Evolutionary conservation across 1,140 invertebrate species (phyloP).

Genomic region (Lordiphosa stackelbergi): DNA sequence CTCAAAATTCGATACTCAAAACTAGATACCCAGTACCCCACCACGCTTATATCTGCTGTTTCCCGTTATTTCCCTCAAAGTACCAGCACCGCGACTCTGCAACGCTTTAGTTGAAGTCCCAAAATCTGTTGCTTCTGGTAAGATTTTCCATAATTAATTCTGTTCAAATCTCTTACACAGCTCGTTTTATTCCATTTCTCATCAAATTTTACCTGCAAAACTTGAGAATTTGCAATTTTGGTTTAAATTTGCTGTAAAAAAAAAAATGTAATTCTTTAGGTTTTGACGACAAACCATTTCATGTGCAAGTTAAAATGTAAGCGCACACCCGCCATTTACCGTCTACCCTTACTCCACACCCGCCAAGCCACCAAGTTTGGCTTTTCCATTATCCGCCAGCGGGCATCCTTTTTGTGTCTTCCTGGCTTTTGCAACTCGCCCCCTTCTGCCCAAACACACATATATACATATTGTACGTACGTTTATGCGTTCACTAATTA

Average conservation of each 20-base stretch:
- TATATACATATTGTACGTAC: slow-evolving; percentile 72
- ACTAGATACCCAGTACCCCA: too few relatives aligned
- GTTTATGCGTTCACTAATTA: slow-evolving; percentile 88
- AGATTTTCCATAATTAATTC: too few relatives aligned
- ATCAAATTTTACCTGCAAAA: too few relatives aligned
- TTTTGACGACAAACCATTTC: slow-evolving; percentile 16
- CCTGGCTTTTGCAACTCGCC: neutral
- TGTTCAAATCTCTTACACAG: too few relatives aligned
- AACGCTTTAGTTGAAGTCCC: too few relatives aligned
- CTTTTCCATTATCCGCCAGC: slow-evolving; percentile 10
- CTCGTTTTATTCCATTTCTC: too few relatives aligned
- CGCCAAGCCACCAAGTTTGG: slow-evolving; percentile 1
- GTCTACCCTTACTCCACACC: neutral
- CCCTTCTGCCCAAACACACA: neutral
- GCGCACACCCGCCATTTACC: slow-evolving; percentile 5
- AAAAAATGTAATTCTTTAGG: slow-evolving; percentile 7
- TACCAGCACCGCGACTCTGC: too few relatives aligned
- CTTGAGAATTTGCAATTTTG: neutral
- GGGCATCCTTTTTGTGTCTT: slow-evolving; percentile 17
- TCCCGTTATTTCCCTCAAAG: too few relatives aligned
- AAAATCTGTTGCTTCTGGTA: too few relatives aligned
- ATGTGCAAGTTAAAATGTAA: slow-evolving; percentile 16
- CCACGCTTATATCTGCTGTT: too few relatives aligned
- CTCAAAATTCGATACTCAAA: too few relatives aligned
- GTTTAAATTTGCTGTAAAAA: neutral